A percentile compares a stretch with the other conserved stretches of the same genome.
Evolutionary conservation across 2,888 invertebrate genomes (phyloP).

Genomic region (Lymantria dispar): DNA sequence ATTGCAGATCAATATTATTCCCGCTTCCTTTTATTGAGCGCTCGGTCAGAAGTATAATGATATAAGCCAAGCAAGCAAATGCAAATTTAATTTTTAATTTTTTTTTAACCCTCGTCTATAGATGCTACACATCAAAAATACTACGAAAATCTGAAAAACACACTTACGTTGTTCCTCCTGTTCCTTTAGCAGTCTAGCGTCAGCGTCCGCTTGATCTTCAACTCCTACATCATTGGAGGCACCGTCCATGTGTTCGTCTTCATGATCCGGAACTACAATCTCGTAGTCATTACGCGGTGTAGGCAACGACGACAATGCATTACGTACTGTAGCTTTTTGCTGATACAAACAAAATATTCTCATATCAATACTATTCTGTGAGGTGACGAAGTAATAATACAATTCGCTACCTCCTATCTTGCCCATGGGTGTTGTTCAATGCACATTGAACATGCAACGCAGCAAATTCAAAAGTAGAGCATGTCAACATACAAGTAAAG

Average conservation of each 20-base stretch:
- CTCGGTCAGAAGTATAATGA: too few species aligned
- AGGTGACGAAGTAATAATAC: too few species aligned
- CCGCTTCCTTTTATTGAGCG: too few species aligned
- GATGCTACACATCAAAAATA: not conserved
- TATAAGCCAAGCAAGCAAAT: too few species aligned
- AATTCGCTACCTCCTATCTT: too few species aligned
- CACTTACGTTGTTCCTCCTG: constrained; percentile 84
- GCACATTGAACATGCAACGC: too few species aligned
- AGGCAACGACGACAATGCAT: constrained; percentile 91
- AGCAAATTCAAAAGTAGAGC: too few species aligned
- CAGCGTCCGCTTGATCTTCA: constrained; percentile 94
- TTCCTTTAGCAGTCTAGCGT: constrained; percentile 86
- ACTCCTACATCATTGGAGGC: constrained; percentile 51
- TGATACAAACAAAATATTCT: constrained; percentile 29
- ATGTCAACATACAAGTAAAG: too few species aligned
- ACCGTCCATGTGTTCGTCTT: constrained; percentile 64
- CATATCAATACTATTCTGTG: not conserved
- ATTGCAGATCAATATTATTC: too few species aligned
- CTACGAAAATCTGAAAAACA: not conserved
- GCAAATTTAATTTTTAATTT: too few species aligned
- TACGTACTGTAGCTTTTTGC: constrained; percentile 87
- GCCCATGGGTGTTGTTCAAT: too few species aligned
- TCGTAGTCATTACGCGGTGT: constrained; percentile 98
- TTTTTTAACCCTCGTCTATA: too few species aligned
- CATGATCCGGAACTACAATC: constrained; percentile 96